These are phyloP conservation scores for Larimichthys polyactis DNA, from an alignment of 2,113 vertebrate species.

Conservation along the genomic window DNA sequence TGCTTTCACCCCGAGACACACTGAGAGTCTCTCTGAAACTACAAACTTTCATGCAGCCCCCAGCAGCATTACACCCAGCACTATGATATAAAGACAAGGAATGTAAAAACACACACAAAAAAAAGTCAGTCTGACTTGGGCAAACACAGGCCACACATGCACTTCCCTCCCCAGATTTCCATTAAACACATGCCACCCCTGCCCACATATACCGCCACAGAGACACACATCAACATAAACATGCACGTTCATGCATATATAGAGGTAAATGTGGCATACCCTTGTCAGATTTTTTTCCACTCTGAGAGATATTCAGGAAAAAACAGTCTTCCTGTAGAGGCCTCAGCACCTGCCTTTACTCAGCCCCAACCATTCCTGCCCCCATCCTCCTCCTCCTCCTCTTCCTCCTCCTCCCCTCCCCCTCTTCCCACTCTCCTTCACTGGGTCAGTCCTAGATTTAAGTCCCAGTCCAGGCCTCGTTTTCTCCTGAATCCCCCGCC, in stretches of 20 bases:
- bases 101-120: conserved; percentile 36
- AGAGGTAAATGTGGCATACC: conserved; percentile 78
- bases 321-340: conserved; percentile 74
- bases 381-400: conserved; percentile 54
- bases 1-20: conserved; percentile 29
- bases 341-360: conserved; percentile 78
- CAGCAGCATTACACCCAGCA: conserved; percentile 42
- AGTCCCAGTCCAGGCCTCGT: conserved; percentile 74
- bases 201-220: conserved; percentile 35
- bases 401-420: conserved; percentile 45
- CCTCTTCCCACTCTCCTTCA: conserved; percentile 63
- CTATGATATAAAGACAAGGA: conserved; percentile 37
- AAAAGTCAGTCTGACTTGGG: conserved; percentile 28
- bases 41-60: conserved; percentile 36
- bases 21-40: conserved; percentile 15
- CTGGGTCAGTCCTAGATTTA: conserved; percentile 73
- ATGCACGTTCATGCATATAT: conserved; percentile 73
- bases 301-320: conserved; percentile 65
- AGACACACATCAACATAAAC: conserved; percentile 56
- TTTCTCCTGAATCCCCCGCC: conserved; percentile 64
- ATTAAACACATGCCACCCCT: conserved; percentile 45
- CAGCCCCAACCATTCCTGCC: conserved; percentile 66
- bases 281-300: conserved; percentile 70
- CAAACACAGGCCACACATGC: conserved; percentile 24
- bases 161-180: conserved; percentile 17